Conservation (phyloP, 1,140 invertebrate species). For the Tenebrio molitor region DNA sequence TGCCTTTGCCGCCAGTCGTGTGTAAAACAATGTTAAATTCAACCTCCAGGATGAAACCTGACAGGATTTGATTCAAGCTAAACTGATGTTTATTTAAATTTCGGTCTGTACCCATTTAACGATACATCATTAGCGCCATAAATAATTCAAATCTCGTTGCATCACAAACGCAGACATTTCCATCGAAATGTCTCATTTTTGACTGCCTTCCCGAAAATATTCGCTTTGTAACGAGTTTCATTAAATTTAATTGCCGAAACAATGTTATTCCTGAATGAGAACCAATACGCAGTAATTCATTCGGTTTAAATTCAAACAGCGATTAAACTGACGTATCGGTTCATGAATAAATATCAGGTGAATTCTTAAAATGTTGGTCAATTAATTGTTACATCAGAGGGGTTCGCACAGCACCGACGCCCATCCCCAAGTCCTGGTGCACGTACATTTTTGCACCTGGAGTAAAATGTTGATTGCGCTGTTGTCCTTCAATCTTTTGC, state of each 20-base stretch:
- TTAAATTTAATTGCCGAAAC: conserved; percentile 45
- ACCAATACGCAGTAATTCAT: conserved; percentile 12
- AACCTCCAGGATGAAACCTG: too few relatives aligned
- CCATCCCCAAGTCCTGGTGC: too few relatives aligned
- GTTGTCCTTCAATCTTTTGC: too few relatives aligned
- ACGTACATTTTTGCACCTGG: too few relatives aligned
- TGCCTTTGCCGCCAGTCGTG: too few relatives aligned
- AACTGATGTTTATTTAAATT: background rate
- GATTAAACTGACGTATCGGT: conserved; percentile 30
- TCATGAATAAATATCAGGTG: conserved; percentile 40
- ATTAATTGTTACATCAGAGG: background rate
- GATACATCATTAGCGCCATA: conserved; percentile 34
- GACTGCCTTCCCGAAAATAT: conserved; percentile 36
- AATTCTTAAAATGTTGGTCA: conserved; percentile 6
- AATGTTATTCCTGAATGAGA: conserved; percentile 16
- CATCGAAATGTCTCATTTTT: conserved; percentile 40
- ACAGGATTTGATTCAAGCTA: too few relatives aligned
- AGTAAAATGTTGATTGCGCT: too few relatives aligned
- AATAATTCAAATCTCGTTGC: conserved; percentile 41
- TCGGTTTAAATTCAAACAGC: conserved; percentile 42
- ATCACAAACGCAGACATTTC: conserved; percentile 35
- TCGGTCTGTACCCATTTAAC: conserved; percentile 1
- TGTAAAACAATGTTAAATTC: too few relatives aligned
- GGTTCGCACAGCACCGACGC: too few relatives aligned
- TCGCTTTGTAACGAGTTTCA: conserved; percentile 41